A percentile compares a stretch with the other conserved stretches of the same genome.
Conservation (phyloP, 2,797 vertebrate genomes). For the Ctenochaetus hawaiiensis region DNA sequence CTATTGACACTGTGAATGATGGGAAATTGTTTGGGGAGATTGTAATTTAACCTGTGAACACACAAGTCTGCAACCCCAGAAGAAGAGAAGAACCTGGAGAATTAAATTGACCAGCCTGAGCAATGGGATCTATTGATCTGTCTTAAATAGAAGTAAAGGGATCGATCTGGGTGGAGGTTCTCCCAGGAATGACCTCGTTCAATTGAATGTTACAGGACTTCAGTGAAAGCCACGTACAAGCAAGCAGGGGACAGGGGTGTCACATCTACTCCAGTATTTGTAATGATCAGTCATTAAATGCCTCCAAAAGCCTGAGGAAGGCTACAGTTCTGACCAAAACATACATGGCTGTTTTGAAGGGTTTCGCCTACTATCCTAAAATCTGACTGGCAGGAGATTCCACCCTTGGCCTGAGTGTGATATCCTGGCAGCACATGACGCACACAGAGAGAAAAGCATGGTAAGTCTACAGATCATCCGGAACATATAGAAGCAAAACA, state of each 20-base stretch:
- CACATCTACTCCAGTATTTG: not conserved
- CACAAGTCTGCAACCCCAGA: not conserved
- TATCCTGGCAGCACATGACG: conserved; percentile 1
- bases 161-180: conserved; percentile 47
- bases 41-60: conserved; percentile 42
- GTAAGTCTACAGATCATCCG: not conserved
- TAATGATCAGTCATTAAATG: not conserved
- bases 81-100: conserved; percentile 17
- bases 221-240: conserved; percentile 8
- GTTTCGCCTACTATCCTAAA: not conserved
- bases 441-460: conserved; percentile 2
- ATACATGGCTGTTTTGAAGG: not conserved
- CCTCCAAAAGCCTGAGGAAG: not conserved
- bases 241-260: not conserved
- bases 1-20: conserved; percentile 26
- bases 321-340: no score
- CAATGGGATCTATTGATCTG: conserved; percentile 59
- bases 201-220: conserved; percentile 27
- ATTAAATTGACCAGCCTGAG: conserved; percentile 10
- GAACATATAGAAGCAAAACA: conserved; percentile 53
- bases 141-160: conserved; percentile 54
- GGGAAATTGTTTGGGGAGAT: conserved; percentile 21
- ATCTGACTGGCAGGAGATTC: not conserved
- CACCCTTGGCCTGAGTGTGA: not conserved
- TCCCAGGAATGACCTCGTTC: conserved; percentile 15